Base-by-base conservation (phyloP, 2,797 vertebrate species). In the Coreius guichenoti region DNA sequence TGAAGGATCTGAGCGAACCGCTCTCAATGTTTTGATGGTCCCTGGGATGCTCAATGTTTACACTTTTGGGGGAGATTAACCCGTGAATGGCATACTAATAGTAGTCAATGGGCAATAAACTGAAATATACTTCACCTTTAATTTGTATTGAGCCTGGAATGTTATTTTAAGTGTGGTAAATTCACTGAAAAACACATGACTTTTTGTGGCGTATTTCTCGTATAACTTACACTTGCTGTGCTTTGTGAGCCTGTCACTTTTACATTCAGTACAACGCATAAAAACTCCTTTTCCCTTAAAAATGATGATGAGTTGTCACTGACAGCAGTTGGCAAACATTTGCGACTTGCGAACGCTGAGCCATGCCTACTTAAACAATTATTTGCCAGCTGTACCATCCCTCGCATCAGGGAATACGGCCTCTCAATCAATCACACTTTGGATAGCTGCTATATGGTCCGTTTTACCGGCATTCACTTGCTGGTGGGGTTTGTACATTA, bases 291-390 rank as follows among this genome's bases (percentile, higher is more conserved):
- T 29, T n/a, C 29, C 14, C 19, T 29, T 33, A 36, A 65, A 76
- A 36, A 7, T 3, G 17, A 63, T n/a, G 11, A 76, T 80, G 23
- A 56, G 58, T 78, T 79, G 67, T 58, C 26, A 69, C 63, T 75
- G 67, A 81, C 49, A 81, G 47, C 78, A 85, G 61, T 39, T 65
- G 58, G 31, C 76, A 83, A 79, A 86, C 51, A 78, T 69, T 68
- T 81, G 80, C 8, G 26, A 85, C 65, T 81, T 82, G 76, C 5
- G 11, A 63, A 84, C 54, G 45, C 63, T 77, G 56, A 82, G 69
- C 70, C 47, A 23, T 58, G 67, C 61, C 49, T 75, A 47, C 74
- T 78, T 72, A 31, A 85, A 86, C 85, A 84, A 86, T 86, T 89
- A 84, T 86, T 70, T 74, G 16, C 29, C 73, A 85, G 51, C 49